phyloP scores from a whole-genome alignment of 2,113 vertebrate species.

The Seriola rivoliana region DNA sequence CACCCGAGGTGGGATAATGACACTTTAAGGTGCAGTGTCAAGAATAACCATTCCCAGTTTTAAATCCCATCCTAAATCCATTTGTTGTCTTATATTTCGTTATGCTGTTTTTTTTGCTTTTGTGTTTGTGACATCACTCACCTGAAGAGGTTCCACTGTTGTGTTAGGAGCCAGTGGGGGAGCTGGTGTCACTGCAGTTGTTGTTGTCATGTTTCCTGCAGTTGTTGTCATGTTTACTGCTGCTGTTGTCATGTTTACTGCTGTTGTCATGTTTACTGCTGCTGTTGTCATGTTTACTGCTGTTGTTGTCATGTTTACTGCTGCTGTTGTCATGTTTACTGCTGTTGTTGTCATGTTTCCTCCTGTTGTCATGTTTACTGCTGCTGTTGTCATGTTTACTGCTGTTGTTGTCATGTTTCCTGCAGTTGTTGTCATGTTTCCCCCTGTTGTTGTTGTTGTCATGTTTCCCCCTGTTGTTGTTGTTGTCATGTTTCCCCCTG shows the following conservation, averaged over 20 bases:
- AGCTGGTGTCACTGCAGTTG: neutral
- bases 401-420: too few relatives aligned
- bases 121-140: slow-evolving; percentile 4
- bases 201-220: too few relatives aligned
- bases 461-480: too few relatives aligned
- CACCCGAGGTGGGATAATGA: neutral
- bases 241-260: too few relatives aligned
- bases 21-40: too few relatives aligned
- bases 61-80: too few relatives aligned
- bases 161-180: neutral
- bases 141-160: neutral
- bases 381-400: neutral
- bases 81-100: too few relatives aligned
- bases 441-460: neutral
- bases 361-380: too few relatives aligned
- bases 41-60: too few relatives aligned
- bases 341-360: rapidly evolving
- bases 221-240: too few relatives aligned
- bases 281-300: neutral
- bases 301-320: rapidly evolving
- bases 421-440: neutral
- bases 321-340: neutral
- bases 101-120: too few relatives aligned
- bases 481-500: neutral
- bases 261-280: too few relatives aligned